Evolutionary conservation across 2,888 invertebrate species (phyloP).

Genomic region (Leucophenga montana): DNA sequence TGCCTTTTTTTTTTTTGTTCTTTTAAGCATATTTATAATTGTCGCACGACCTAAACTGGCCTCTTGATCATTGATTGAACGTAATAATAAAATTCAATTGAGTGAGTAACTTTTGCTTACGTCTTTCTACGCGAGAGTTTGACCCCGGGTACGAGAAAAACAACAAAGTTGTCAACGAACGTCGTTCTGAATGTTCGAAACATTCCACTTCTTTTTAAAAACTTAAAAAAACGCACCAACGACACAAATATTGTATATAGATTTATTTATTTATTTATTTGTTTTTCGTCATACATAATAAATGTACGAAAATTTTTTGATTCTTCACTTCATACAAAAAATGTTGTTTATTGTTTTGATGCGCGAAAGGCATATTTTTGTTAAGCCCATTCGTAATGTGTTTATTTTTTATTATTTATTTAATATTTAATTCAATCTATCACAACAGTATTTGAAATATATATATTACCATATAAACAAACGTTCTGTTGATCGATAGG

Average conservation of each 20-base stretch:
- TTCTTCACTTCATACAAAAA: not conserved
- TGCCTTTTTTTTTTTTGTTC: conserved; percentile 39
- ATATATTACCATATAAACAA: not conserved
- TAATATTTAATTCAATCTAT: not conserved
- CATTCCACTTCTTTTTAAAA: conserved; percentile 52
- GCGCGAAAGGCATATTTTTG: conserved; percentile 28
- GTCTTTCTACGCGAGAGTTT: conserved; percentile 39
- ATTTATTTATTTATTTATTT: conserved; percentile 4
- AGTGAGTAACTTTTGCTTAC: conserved; percentile 45
- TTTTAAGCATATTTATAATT: conserved; percentile 70
- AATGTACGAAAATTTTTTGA: too few species aligned
- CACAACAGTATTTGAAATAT: not conserved
- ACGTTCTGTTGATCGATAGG: conserved; percentile 38
- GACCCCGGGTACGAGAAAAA: conserved; percentile 28
- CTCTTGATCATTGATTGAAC: conserved; percentile 73
- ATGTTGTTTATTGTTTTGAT: conserved; percentile 55
- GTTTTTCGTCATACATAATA: not conserved
- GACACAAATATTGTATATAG: not conserved
- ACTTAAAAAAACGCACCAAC: not conserved
- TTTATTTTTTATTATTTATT: conserved; percentile 23
- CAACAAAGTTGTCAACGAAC: conserved; percentile 41
- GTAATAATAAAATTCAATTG: conserved; percentile 71
- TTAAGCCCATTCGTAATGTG: conserved; percentile 17
- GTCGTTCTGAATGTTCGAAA: conserved; percentile 33
- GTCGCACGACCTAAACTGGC: conserved; percentile 74